phyloP scores from a whole-genome alignment of 2,113 vertebrate genomes.

The Bolborhynchus lineola region DNA sequence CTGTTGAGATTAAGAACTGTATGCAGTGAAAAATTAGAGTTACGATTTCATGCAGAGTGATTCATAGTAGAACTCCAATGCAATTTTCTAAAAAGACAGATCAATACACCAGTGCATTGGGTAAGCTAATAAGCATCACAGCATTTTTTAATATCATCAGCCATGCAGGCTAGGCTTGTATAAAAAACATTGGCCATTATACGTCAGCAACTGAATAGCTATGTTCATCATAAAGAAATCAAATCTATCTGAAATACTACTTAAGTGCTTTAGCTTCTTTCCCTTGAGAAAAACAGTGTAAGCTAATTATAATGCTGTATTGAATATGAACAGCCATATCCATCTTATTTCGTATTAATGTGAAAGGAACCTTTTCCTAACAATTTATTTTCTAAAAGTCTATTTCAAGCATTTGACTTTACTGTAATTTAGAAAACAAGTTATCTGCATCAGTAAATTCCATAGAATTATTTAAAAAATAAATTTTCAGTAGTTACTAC shows the following conservation, averaged over 20 bases:
- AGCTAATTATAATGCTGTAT: conserved; percentile 2
- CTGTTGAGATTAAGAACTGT: background rate
- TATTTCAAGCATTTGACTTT: background rate
- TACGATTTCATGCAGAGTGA: background rate
- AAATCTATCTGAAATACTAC: background rate
- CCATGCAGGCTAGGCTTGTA: background rate
- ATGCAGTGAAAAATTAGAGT: background rate
- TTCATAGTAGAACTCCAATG: background rate
- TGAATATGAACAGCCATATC: background rate
- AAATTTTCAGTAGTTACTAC: background rate
- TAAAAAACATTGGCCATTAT: background rate
- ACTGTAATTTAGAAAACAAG: conserved; percentile 4
- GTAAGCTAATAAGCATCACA: background rate
- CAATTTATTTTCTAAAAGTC: background rate
- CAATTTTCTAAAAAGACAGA: background rate
- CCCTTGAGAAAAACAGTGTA: background rate
- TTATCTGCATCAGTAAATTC: background rate
- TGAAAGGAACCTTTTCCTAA: background rate
- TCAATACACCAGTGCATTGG: background rate
- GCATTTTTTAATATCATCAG: background rate
- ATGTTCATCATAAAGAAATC: background rate
- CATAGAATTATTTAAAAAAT: background rate
- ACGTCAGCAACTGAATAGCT: background rate
- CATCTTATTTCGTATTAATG: conserved; percentile 2
- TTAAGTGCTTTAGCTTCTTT: background rate